These are phyloP conservation scores for Corapipo altera DNA, from an alignment of 2,113 vertebrate genomes.

Conservation along the genomic window DNA sequence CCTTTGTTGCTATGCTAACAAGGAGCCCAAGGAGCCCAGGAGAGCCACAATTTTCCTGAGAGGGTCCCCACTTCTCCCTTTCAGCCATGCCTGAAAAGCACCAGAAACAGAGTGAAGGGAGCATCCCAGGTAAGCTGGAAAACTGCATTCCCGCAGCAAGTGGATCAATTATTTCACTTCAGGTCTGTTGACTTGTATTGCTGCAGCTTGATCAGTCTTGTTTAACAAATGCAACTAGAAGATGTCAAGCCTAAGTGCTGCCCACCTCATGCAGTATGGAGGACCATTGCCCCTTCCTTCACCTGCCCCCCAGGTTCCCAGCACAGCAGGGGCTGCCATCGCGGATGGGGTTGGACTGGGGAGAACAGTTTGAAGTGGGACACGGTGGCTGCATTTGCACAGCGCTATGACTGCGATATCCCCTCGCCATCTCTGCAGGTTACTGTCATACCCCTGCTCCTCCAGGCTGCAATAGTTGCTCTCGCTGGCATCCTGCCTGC, in stretches of 20 bases:
- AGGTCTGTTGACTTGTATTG: background rate
- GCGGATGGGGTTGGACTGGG: accelerated
- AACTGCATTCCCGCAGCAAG: background rate
- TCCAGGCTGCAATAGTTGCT: background rate
- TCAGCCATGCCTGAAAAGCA: background rate
- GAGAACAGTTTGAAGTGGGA: accelerated
- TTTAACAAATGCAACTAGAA: background rate
- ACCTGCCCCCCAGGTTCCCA: accelerated
- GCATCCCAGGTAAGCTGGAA: background rate
- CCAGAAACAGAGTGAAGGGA: background rate
- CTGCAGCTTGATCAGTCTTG: background rate
- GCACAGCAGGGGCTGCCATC: background rate
- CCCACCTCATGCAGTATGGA: accelerated
- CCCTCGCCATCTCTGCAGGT: accelerated
- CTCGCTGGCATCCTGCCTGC: background rate
- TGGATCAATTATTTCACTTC: accelerated
- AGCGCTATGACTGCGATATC: accelerated
- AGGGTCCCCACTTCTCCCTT: background rate
- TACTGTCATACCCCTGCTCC: background rate
- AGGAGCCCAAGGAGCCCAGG: background rate
- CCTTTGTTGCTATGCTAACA: background rate
- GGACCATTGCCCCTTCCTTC: background rate
- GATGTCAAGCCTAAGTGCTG: background rate
- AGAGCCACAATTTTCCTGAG: background rate
- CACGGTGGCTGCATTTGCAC: background rate